phyloP scores from a whole-genome alignment of 2,888 invertebrate species.

The Dryocosmus kuriphilus region DNA sequence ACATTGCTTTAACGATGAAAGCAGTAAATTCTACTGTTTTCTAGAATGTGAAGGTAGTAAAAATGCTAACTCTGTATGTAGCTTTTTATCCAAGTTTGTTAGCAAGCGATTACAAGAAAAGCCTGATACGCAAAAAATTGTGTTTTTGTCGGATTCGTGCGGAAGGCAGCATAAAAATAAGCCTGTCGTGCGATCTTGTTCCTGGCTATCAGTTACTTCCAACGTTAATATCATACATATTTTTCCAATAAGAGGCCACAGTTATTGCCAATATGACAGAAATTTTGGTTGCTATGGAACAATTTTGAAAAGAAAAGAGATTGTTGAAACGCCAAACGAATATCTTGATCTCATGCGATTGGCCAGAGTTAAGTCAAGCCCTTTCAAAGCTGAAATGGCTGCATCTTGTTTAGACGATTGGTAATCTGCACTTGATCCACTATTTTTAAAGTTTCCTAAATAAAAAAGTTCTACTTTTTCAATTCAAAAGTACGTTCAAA shows the following conservation, averaged over 20 bases:
- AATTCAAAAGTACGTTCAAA: constrained; percentile 42
- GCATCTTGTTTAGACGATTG: constrained; percentile 37
- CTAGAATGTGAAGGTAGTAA: constrained; percentile 42
- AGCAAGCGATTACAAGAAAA: too few relatives aligned
- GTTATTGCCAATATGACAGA: too few relatives aligned
- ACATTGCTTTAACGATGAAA: too few relatives aligned
- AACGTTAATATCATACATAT: too few relatives aligned
- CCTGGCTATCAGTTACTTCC: too few relatives aligned
- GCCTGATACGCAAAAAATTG: constrained; percentile 38
- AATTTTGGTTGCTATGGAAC: too few relatives aligned
- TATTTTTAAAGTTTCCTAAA: constrained; percentile 31
- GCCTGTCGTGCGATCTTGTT: constrained; percentile 38
- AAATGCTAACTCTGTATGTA: constrained; percentile 43
- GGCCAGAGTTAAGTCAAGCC: constrained; percentile 32
- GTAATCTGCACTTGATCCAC: constrained; percentile 25
- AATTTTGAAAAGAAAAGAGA: too few relatives aligned
- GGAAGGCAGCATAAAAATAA: constrained; percentile 50
- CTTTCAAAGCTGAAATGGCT: constrained; percentile 37
- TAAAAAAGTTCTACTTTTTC: constrained; percentile 38
- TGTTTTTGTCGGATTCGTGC: constrained; percentile 47
- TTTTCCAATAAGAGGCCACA: too few relatives aligned
- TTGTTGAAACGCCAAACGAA: constrained; percentile 30
- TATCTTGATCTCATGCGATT: constrained; percentile 41
- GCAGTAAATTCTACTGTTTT: too few relatives aligned
- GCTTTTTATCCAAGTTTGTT: background rate